Base-by-base conservation (phyloP, 2,797 vertebrate species). In the Scolopax rusticola region DNA sequence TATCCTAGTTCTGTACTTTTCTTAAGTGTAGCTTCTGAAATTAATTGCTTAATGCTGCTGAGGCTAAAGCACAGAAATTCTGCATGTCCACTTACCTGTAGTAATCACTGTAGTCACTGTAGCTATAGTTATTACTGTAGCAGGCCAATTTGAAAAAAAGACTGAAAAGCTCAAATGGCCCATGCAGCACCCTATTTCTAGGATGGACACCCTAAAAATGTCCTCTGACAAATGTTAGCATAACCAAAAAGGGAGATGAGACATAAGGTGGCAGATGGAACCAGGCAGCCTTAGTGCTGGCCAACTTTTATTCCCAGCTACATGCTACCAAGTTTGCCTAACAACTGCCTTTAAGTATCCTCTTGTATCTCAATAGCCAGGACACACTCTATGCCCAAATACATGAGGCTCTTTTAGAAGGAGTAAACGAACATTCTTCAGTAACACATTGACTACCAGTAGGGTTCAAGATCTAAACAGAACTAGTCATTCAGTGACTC, bases 1-100 rank as follows among this genome's bases (percentile, higher is more conserved):
- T 61, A 84, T 27, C 21, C 20, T 65, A 30, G 9, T 60, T 88
- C 77, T 75, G 50, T 65, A 5, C 5, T 86, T 74, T 80, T 71
- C 11, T 43, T 19, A 53, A 60, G 9, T 8, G 15, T 18, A 57
- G 6, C 15, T 90, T 84, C 65, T 84, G 63, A 71, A 93, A 70
- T 17, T 5, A 13, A 13, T 41, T 54, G 9, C 14, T 57, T 53
- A 51, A 57, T 0, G 0, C 28, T 65, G n/a, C 24, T 77, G 38
- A 84, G 65, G n/a, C 43, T 81, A 21, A 76, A 92, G 61, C 9
- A 20, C 45, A 45, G 45, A 47, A 54, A 27, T 68, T 79, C n/a
- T 71, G 25, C 33, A 9, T 25, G 33, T 15, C 24, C 24, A 28
- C 8, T 81, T 71, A 89, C 32, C 32, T 61, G 27, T n/a, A 78